Percentiles rank a stretch among this genome's conserved stretches.
Conservation (phyloP, 2,888 invertebrate genomes). For the Cancer borealis region DNA sequence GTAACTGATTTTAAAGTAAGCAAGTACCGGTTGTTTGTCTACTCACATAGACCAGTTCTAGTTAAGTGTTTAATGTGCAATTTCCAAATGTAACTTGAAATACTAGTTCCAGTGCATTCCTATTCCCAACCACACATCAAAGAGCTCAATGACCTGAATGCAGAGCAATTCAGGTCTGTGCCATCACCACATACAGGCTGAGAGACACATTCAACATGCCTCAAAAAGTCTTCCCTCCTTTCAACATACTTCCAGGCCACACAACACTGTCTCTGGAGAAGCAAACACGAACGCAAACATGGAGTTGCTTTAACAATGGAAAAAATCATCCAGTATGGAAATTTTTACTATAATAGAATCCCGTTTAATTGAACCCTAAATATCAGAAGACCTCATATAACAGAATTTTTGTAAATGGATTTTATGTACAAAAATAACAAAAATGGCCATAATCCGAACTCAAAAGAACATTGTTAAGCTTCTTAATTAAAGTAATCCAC, state of each 20-base stretch:
- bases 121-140: not conserved
- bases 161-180: not conserved
- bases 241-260: constrained; percentile 30
- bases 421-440: too few relatives aligned
- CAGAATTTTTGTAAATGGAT: too few relatives aligned
- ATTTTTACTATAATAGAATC: not conserved
- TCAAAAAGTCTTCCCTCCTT: not conserved
- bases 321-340: not conserved
- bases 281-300: not conserved
- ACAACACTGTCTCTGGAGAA: not conserved
- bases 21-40: not conserved
- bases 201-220: constrained; percentile 37
- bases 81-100: not conserved
- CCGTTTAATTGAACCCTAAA: too few relatives aligned
- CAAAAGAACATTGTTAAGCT: too few relatives aligned
- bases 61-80: not conserved
- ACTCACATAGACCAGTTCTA: not conserved
- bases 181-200: constrained; percentile 40
- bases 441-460: too few relatives aligned
- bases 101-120: not conserved
- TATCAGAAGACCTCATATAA: too few relatives aligned
- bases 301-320: not conserved
- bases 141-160: not conserved
- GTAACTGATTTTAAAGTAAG: not conserved
- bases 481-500: too few relatives aligned